A percentile compares a stretch with the other conserved stretches of the same genome.
These are phyloP conservation scores for Plectus sambesii DNA, from an alignment of 1,140 invertebrate genomes.

Conservation along the genomic window DNA sequence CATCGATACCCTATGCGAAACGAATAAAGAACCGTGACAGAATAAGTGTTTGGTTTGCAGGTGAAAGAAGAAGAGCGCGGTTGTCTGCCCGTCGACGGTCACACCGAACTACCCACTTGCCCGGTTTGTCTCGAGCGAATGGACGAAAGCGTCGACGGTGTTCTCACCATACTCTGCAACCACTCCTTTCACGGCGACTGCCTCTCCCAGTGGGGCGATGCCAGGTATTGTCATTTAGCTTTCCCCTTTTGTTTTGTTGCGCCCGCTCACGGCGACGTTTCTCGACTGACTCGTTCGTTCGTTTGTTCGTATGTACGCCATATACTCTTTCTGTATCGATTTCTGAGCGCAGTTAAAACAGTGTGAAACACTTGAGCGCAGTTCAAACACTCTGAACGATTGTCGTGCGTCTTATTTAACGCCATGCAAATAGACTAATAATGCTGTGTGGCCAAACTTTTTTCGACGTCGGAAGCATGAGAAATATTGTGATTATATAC, in stretches of 20 bases:
- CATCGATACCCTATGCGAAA: conserved; percentile 4
- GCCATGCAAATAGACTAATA: no score
- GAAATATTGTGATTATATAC: no score
- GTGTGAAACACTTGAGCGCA: no score
- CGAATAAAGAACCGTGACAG: conserved; percentile 13
- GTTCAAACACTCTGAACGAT: no score
- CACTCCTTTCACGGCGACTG: conserved; percentile 93
- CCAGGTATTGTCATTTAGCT: conserved; percentile 49
- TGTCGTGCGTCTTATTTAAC: no score
- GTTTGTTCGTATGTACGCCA: no score
- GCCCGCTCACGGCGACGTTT: background rate
- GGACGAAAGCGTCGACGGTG: conserved; percentile 88
- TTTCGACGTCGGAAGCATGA: no score
- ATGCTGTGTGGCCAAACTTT: no score
- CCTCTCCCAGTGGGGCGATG: conserved; percentile 89
- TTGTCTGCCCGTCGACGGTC: conserved; percentile 55
- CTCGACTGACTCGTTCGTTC: no score
- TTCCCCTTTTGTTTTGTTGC: background rate
- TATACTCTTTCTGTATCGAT: no score
- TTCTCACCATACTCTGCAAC: conserved; percentile 93
- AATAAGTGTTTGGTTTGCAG: conserved; percentile 31
- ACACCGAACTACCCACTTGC: conserved; percentile 93
- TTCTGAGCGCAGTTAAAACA: no score
- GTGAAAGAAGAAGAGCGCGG: conserved; percentile 50
- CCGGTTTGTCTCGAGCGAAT: conserved; percentile 84